Evolutionary conservation across 1,140 invertebrate species (phyloP).

Genomic region (Campoletis sonorensis): DNA sequence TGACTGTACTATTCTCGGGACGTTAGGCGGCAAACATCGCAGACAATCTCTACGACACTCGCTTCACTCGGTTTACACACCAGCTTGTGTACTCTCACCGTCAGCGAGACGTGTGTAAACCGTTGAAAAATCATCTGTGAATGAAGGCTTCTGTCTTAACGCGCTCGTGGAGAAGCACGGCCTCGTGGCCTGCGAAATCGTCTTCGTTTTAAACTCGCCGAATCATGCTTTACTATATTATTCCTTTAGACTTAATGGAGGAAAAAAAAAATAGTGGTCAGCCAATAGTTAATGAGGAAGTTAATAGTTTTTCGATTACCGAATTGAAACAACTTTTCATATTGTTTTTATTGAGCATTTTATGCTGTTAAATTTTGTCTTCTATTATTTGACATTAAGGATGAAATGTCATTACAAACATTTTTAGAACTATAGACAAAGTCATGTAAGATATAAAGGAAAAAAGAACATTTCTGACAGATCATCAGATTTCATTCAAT

Average conservation of each 20-base stretch:
- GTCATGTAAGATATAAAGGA: too few relatives aligned
- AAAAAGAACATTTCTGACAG: too few relatives aligned
- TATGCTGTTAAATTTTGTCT: too few relatives aligned
- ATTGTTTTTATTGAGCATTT: not conserved
- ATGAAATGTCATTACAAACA: too few relatives aligned
- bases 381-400: too few relatives aligned
- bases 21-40: constrained; percentile 12
- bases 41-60: constrained; percentile 52
- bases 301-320: not conserved
- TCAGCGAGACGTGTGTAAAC: constrained; percentile 60
- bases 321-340: not conserved
- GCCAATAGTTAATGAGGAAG: not conserved
- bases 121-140: constrained; percentile 68
- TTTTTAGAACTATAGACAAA: too few relatives aligned
- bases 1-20: constrained; percentile 39
- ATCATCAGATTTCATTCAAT: too few relatives aligned
- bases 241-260: not conserved
- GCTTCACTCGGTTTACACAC: constrained; percentile 56
- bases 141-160: constrained; percentile 69
- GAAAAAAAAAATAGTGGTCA: not conserved
- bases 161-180: constrained; percentile 69
- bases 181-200: constrained; percentile 62
- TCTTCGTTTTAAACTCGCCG: constrained; percentile 9
- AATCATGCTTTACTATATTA: not conserved
- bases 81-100: constrained; percentile 19